Percentiles rank a stretch among this genome's conserved stretches.
Conservation (phyloP, 2,797 vertebrate genomes). For the Sebastes iracundus region DNA sequence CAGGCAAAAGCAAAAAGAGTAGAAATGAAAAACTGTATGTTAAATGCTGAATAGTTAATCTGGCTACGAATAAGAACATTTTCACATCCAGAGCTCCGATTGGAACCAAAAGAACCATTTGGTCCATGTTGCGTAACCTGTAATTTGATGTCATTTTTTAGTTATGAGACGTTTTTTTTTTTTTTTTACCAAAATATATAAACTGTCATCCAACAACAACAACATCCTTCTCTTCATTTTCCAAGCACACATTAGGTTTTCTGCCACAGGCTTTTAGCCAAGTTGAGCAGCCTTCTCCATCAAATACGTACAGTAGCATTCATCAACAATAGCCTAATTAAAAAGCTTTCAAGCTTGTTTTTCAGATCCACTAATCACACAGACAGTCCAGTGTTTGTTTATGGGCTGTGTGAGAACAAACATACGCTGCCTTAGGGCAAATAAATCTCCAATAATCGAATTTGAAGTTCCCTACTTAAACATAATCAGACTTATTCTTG, state of each 20-base stretch:
- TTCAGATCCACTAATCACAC: slow-evolving; percentile 74
- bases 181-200: slow-evolving; percentile 4
- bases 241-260: slow-evolving; percentile 34
- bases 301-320: slow-evolving; percentile 68
- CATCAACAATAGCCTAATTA: slow-evolving; percentile 79
- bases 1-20: slow-evolving; percentile 12
- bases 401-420: slow-evolving; percentile 50
- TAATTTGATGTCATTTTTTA: slow-evolving; percentile 18
- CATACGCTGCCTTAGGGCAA: slow-evolving; percentile 44
- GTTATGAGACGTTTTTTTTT: neutral
- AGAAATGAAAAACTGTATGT: slow-evolving; percentile 12
- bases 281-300: slow-evolving; percentile 71
- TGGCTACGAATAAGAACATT: slow-evolving; percentile 3
- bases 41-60: slow-evolving; percentile 26
- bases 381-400: slow-evolving; percentile 68
- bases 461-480: slow-evolving; percentile 63
- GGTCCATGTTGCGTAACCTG: slow-evolving; percentile 19
- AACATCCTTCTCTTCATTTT: slow-evolving; percentile 31
- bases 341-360: slow-evolving; percentile 88
- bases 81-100: neutral
- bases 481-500: slow-evolving; percentile 61
- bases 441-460: slow-evolving; percentile 73
- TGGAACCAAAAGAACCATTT: neutral
- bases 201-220: slow-evolving; percentile 7
- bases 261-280: slow-evolving; percentile 74